Percentiles rank a stretch among this genome's conserved stretches.
These are phyloP conservation scores for Cololabis saira DNA, from an alignment of 2,113 vertebrate species.

Conservation along the genomic window DNA sequence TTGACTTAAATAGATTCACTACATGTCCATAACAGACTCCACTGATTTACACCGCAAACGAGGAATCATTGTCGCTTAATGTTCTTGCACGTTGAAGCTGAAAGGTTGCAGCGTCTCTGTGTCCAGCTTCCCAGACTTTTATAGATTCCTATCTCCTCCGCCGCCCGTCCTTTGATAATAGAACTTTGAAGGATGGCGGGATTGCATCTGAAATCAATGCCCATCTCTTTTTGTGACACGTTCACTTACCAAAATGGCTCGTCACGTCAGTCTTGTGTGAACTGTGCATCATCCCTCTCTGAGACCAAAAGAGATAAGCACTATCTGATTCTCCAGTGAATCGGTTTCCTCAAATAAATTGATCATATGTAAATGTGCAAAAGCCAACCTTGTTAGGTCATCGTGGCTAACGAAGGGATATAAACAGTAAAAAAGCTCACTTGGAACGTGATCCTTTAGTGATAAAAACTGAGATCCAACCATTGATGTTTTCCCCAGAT, in stretches of 20 bases:
- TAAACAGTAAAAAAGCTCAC: no score
- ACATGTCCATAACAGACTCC: no score
- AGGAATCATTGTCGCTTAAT: no score
- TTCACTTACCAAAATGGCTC: conserved; percentile 14
- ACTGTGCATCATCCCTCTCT: neutral
- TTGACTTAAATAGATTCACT: no score
- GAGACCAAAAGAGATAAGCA: no score
- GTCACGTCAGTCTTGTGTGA: conserved; percentile 20
- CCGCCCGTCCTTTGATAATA: conserved; percentile 4
- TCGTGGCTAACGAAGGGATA: no score
- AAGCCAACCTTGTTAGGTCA: neutral
- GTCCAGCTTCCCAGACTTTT: conserved; percentile 13
- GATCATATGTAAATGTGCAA: conserved; percentile 6
- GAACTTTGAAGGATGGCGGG: neutral
- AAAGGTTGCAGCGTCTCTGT: conserved; percentile 13
- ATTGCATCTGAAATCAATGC: conserved; percentile 54
- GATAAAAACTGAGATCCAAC: no score
- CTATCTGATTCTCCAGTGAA: no score
- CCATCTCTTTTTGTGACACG: conserved; percentile 26
- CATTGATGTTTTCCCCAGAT: no score
- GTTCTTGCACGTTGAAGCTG: no score
- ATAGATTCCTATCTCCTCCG: conserved; percentile 25
- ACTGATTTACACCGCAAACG: no score
- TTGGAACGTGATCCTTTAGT: no score
- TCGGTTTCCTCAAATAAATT: neutral